Base-by-base conservation (phyloP, 1,140 invertebrate genomes). In the Aplysia californica region DNA sequence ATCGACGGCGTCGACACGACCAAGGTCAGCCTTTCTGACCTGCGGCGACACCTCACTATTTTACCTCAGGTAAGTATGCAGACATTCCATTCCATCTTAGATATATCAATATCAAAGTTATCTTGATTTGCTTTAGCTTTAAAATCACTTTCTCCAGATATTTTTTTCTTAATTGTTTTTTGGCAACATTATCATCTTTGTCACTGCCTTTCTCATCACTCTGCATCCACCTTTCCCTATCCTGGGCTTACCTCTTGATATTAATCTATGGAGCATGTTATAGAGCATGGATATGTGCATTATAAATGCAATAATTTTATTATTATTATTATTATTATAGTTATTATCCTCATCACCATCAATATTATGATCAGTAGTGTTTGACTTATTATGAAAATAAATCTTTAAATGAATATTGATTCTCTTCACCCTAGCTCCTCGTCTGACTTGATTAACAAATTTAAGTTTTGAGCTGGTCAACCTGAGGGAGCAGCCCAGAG, bases 1-100 rank as follows among this genome's bases (percentile, higher is more conserved):
- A 72, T 77, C 21, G 76, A 77, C 31, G 76, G 69, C 21, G 29
- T 77, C 18, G 61, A 77, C n/a, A 72, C 72, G 31, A 41, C 76
- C 41, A 50, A 71, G 41, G 3, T 77, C 1, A 69, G 76, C 20
- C 41, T 77, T 58, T 69, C 66, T 55, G 68, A 77, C 10, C 76
- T 77, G 29, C 50, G 76, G 5, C 36, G 44, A 2, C 61, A 69
- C 6, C 39, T 77, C 20, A 77, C 76, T 31, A 77, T 77, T 33
- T 50, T 77, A 4, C 76, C 76, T 5, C 76, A 77, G 76, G 76
- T 77, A 69, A n/a, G 21, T 5, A 6, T 59, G 6, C 21, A 15
- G 21, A 15, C 6, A 59, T 59, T 23, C 21, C 21, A 59, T 23
- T 15, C 10, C n/a, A n/a, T 15, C 44, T 15, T 50, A n/a, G n/a